Evolutionary conservation across 1,140 invertebrate species (phyloP).

Genomic region (Calephelis virginiensis): DNA sequence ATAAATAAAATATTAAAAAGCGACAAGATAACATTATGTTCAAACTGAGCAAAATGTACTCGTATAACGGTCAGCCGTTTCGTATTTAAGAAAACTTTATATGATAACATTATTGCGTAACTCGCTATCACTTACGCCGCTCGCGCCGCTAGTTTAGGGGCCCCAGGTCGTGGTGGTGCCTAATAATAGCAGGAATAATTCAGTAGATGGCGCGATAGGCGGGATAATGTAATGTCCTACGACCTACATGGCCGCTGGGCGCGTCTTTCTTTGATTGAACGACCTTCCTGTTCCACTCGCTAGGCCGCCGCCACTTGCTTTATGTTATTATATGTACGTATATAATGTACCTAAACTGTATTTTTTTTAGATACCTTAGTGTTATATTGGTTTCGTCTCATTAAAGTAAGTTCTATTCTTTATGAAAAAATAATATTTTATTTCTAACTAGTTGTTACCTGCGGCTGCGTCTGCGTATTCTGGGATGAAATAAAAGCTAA

Average conservation of each 20-base stretch:
- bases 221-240: conserved; percentile 26
- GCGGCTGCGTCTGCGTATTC: too few relatives aligned
- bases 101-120: background rate
- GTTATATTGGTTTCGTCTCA: too few relatives aligned
- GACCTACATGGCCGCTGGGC: conserved; percentile 22
- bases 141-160: background rate
- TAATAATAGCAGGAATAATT: conserved; percentile 24
- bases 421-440: too few relatives aligned
- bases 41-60: too few relatives aligned
- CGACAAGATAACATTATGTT: too few relatives aligned
- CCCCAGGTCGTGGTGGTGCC: background rate
- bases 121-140: background rate
- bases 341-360: background rate
- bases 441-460: too few relatives aligned
- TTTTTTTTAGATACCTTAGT: background rate
- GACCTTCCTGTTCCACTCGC: conserved; percentile 10
- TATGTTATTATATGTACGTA: background rate
- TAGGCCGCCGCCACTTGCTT: background rate
- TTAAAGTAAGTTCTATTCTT: too few relatives aligned
- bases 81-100: too few relatives aligned
- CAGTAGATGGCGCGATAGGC: conserved; percentile 24
- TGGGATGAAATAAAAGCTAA: too few relatives aligned
- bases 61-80: too few relatives aligned
- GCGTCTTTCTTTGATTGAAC: conserved; percentile 18
- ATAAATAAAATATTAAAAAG: too few relatives aligned